Base-by-base conservation (phyloP, 2,113 vertebrate species). In the Brachyhypopomus occidentalis region DNA sequence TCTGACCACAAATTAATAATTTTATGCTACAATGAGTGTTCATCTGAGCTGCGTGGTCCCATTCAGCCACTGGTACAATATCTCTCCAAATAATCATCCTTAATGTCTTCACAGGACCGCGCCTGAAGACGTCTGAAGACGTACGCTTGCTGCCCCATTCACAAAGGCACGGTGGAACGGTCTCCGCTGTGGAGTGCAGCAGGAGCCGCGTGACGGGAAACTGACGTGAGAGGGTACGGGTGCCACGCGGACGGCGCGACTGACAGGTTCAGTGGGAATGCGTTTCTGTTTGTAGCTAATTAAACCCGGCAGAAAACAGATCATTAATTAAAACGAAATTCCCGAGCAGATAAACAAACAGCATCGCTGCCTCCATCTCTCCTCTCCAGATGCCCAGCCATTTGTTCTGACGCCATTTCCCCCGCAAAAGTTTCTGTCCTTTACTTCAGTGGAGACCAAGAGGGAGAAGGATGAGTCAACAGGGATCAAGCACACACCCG, bases 381-480 rank as follows among this genome's bases (percentile, higher is more conserved):
- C 48, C 20, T 58, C 60, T 83, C 56, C 74, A 80, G 78, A 77
- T 45, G 75, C 79, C 66, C 63, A 14, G 58, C 75, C 59, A 69
- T 74, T 79, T 86, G 72, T 84, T 79, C 36, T 3, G 66, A 11
- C 20, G 70, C 67, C 30, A 76, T 82, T 80, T n/a, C n/a, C 38
- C 74, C 52, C 58, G 66, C 75, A 82, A 77, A 84, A 82, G 63
- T 45, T 75, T 79, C 9, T 19, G n/a, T 66, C 67, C 56, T 79
- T 84, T 76, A 71, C 73, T 78, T 70, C 27, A 59, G n/a, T 48
- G 5, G 58, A 67, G 59, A 67, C 60, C 74, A 83, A 73, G 77
- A 23, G 22, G 16, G 72, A 84, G 74, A 82, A 55, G 70, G 66
- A 84, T 80, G 80, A 80, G 69, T 80, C 78, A 78, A 25, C 67